These are phyloP conservation scores for Hydrochoerus hydrochaeris DNA, from an alignment of 2,113 vertebrate genomes.

Conservation along the genomic window DNA sequence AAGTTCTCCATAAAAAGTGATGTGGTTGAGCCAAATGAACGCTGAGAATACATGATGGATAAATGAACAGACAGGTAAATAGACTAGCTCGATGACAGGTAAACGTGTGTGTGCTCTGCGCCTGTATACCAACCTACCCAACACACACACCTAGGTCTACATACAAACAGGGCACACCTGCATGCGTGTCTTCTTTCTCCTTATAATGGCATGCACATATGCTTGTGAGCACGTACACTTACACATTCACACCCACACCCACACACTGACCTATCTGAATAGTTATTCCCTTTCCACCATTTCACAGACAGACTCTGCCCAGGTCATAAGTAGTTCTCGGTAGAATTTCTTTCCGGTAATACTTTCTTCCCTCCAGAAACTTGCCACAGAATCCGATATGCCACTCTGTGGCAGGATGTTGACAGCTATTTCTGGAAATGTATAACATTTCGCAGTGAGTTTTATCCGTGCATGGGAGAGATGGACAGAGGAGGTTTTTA, in stretches of 20 bases:
- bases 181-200: not conserved
- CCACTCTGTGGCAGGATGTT: not conserved
- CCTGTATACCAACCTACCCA: not conserved
- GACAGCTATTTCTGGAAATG: not conserved
- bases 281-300: not conserved
- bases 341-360: not conserved
- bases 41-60: not conserved
- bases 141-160: too few relatives aligned
- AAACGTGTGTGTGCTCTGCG: not conserved
- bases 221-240: not conserved
- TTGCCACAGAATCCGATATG: not conserved
- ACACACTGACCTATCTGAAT: not conserved
- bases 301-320: not conserved
- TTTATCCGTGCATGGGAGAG: not conserved
- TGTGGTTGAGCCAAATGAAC: not conserved
- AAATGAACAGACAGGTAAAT: not conserved
- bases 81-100: not conserved
- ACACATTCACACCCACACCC: not conserved
- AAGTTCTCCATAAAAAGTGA: not conserved
- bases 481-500: not conserved
- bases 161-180: not conserved
- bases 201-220: not conserved
- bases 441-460: not conserved
- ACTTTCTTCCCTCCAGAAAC: not conserved
- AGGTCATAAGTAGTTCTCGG: not conserved